Base-by-base conservation (phyloP, 1,140 invertebrate species). In the Ceratina japonica region DNA sequence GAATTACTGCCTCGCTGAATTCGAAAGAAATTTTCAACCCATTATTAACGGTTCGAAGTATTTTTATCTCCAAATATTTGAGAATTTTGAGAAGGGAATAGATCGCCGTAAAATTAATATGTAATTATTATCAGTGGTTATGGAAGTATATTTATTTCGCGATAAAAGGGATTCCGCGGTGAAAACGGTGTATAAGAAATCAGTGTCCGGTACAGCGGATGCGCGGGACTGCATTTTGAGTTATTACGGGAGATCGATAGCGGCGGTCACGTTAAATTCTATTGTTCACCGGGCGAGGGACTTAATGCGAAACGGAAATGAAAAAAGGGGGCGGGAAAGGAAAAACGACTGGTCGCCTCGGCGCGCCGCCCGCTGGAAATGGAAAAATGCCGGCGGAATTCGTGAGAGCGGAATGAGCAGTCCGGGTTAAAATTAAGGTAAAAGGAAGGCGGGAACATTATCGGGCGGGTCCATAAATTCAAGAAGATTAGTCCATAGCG, bases 391-490 rank as follows among this genome's bases (percentile, higher is more conserved):
- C 65, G 71, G 59, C 51, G 80, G 69, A 82, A 86, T 86, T 79
- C 80, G 83, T 58, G 58, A 51, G 37, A 68, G 31, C 31, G 69
- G 64, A 75, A 86, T 74, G 83, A 86, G 76, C 73, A 71, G 69
- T 52, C 68, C 51, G 79, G 86, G 80, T 82, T 84, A 86, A 79
- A 86, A 87, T 88, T 88, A 88, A 87, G 84, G 87, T 86, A 86
- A 88, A 83, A 81, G 87, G 84, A 86, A 89, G 82, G 83, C 86
- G 87, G 80, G 82, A 87, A 88, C 88, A 86, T 87, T 89, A 89
- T 89, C 86, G 79, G 85, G 76, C 71, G 64, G 85, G 86, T 87
- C 82, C 85, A 89, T 89, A 89, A 89, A 89, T 89, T 87, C 80
- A 72, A 75, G 80, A 87, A 89, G 87, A 89, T 89, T 88, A 89